phyloP scores from a whole-genome alignment of 2,888 invertebrate species.

The Andrena trimmerana region DNA sequence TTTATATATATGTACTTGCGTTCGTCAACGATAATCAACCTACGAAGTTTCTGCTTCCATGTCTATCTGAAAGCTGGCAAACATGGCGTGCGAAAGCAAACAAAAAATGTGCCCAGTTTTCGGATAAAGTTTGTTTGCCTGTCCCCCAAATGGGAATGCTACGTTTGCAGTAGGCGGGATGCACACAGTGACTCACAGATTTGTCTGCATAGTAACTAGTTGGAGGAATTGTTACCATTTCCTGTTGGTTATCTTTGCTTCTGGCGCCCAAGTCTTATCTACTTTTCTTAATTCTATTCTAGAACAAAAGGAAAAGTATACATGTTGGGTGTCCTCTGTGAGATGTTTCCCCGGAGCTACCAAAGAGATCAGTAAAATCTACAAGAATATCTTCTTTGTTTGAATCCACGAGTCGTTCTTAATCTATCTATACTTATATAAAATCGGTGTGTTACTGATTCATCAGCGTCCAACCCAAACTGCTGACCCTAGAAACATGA shows the following conservation, averaged over 20 bases:
- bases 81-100: neutral
- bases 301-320: neutral
- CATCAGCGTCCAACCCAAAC: too few species aligned
- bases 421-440: too few species aligned
- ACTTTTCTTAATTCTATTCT: constrained; percentile 1
- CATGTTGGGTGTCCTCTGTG: neutral
- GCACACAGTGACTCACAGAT: neutral
- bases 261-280: constrained; percentile 5
- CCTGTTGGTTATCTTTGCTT: neutral
- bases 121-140: neutral
- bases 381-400: too few species aligned
- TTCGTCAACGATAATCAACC: neutral
- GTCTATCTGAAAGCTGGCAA: neutral
- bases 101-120: neutral
- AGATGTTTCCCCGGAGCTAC: too few species aligned
- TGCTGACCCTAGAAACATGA: too few species aligned
- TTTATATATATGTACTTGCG: too few species aligned
- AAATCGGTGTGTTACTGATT: too few species aligned
- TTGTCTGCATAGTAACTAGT: neutral
- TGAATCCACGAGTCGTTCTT: too few species aligned
- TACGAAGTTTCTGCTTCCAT: neutral
- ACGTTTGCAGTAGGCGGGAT: neutral
- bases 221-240: neutral
- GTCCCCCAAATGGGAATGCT: neutral
- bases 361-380: too few species aligned